Evolutionary conservation across 30 jellyfish, hydroid and myxozoan genomes (phyloP), one percentile per base, ranked within the genome.

Genomic region (Phacellophora camtschatica): DNA sequence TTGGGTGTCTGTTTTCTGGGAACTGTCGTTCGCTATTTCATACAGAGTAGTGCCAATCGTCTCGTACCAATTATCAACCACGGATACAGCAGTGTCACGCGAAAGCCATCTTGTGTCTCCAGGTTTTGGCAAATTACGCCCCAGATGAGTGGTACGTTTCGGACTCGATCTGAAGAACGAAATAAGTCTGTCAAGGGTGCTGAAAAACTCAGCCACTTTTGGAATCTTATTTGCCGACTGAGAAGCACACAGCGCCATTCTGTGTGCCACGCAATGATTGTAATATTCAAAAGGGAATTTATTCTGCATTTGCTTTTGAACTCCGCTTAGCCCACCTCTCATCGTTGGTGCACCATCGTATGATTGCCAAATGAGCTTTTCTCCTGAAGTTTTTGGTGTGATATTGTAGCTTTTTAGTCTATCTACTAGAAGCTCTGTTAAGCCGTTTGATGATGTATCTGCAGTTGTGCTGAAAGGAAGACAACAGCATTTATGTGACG

Each of bases 51-150:
- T 41, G 4, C 81, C 89, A 18, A 77, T 61, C 31, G 76, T 37
- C 37, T 75, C 79, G 80, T 75, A 75, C 30, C 11, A 30, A 22
- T 36, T 30, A 32, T 77, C 89, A 12, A 77, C 41, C 30, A 42
- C 82, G 42, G 41, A 5, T 12, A 64, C 45, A 18, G 89, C 81
- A 22, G 56, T 34, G 27, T 77, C 89, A 36, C 73, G 89, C 9
- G 89, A 77, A 16, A 77, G 81, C 89, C 89, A 77, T 27, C 89
- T 34, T 7, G 89, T 77, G 53, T 77, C 89, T 20, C 72, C 73
- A 12, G 82, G 89, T 34, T 59, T 77, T 42, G 82, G 89, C 4
- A 77, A 71, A 22, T 77, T 59, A 43, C 6, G 45, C 7, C 89
- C 89, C 32, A 77, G 59, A 51, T 15, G 66, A 3, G 32, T 19